phyloP scores from a whole-genome alignment of 2,888 invertebrate genomes.

The Pseudeuparius sepicola region DNA sequence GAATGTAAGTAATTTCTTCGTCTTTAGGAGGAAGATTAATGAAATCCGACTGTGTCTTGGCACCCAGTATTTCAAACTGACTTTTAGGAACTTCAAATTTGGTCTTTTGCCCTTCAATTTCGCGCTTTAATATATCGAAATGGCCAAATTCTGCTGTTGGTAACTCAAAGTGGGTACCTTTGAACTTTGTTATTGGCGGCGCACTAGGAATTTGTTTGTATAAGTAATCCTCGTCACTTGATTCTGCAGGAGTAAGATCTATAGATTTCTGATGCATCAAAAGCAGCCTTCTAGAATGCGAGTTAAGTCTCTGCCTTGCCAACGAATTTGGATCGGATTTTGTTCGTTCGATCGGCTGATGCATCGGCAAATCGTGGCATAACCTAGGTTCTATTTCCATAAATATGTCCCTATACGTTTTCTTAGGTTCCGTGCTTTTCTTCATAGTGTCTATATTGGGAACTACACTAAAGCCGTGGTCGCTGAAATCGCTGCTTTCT shows the following conservation, averaged over 20 bases:
- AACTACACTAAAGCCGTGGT: slow-evolving; percentile 33
- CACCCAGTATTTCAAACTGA: slow-evolving; percentile 53
- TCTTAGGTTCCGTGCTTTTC: slow-evolving; percentile 28
- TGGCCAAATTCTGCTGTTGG: slow-evolving; percentile 47
- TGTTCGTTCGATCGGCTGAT: slow-evolving; percentile 70
- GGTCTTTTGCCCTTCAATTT: slow-evolving; percentile 45
- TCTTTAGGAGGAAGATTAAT: slow-evolving; percentile 42
- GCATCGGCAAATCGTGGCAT: slow-evolving; percentile 39
- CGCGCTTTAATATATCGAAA: slow-evolving; percentile 49
- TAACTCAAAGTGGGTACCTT: slow-evolving; percentile 38
- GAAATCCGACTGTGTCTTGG: slow-evolving; percentile 39
- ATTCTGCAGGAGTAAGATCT: slow-evolving; percentile 74
- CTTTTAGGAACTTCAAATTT: slow-evolving; percentile 64
- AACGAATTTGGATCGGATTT: slow-evolving; percentile 79
- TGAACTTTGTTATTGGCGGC: slow-evolving; percentile 58
- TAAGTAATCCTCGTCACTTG: slow-evolving; percentile 73
- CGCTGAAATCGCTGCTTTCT: slow-evolving; percentile 37
- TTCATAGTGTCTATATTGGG: slow-evolving; percentile 31
- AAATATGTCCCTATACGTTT: slow-evolving; percentile 39
- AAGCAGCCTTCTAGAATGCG: slow-evolving; percentile 64
- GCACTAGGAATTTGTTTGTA: slow-evolving; percentile 65
- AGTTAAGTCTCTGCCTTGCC: slow-evolving; percentile 61
- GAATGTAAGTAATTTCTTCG: slow-evolving; percentile 74
- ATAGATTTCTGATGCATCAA: slow-evolving; percentile 81
- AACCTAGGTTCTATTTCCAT: slow-evolving; percentile 60